Base-by-base conservation (phyloP, 1,140 invertebrate species). In the Heliconius hewitsoni region DNA sequence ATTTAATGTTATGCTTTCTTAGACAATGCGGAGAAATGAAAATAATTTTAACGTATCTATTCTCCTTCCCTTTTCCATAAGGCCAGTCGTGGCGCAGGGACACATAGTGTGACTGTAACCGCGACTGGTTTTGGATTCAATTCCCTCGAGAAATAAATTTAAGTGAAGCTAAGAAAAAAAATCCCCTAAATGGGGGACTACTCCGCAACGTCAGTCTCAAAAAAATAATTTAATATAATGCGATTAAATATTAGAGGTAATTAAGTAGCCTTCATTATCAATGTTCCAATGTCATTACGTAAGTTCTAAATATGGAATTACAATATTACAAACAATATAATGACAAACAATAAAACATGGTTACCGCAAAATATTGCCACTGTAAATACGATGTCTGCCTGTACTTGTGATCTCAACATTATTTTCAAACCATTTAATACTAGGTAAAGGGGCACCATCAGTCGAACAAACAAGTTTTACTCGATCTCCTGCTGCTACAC, bases 281-380 rank as follows among this genome's bases (percentile, higher is more conserved):
- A 13, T 5, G 60, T 66, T 16, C 2, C 60, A 27, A 27, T 30
- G 11, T 30, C 9, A 66, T 66, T 30, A 30, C 11, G 11, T 66
- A 30, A 30, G 11, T 27, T 66, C 27, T 66, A 66, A 16, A 66
- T 66, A 66, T 13, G 27, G 23, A 66, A 16, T 66, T 57, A 57
- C 0, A 57, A 50, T 72, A 39, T 39, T 19, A 18, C 13, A 8
- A 71, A 71, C 70, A 72, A 39, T 72, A 4, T 46, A 1, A 72
- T 72, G 34, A 72, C 23, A 27, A 39, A 19, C 70, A 34, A 46
- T 18, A 19, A 52, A 19, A 23, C 37, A 73, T 52, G 5, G 23
- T 73, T 80, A 88, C 86, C 85, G 83, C 60, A 89, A 83, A 60
- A 78, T 81, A 73, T 86, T 60, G 73, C 87, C 82, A 18, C 66